These are phyloP conservation scores for Hipposideros larvatus DNA, from an alignment of 2,797 vertebrate species.

Conservation along the genomic window DNA sequence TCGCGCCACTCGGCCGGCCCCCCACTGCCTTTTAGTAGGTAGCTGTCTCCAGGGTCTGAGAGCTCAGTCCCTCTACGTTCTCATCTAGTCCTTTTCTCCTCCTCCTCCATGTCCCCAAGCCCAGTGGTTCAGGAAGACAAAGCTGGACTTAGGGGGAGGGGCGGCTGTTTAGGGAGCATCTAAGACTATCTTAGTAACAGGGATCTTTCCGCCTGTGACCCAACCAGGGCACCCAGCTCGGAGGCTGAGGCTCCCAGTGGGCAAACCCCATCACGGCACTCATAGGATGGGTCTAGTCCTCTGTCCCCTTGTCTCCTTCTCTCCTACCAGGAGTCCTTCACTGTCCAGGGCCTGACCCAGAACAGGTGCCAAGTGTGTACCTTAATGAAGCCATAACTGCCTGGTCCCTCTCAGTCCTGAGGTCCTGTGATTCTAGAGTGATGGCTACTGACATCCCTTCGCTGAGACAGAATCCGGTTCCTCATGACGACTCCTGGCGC, in stretches of 20 bases:
- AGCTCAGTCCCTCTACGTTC: not conserved
- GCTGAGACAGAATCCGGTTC: not conserved
- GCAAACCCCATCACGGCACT: not conserved
- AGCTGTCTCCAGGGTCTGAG: not conserved
- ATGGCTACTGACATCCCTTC: not conserved
- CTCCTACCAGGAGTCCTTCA: not conserved
- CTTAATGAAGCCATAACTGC: not conserved
- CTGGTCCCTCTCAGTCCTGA: not conserved
- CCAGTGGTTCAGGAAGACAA: not conserved
- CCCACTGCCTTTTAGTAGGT: no score
- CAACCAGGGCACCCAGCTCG: not conserved
- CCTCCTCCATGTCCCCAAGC: not conserved
- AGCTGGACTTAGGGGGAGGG: not conserved
- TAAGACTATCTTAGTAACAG: not conserved
- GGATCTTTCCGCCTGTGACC: not conserved
- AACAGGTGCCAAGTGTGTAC: not conserved
- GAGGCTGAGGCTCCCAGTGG: not conserved
- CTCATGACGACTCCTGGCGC: not conserved
- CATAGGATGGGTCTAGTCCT: accelerated
- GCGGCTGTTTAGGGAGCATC: no score
- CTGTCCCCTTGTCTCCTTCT: not conserved
- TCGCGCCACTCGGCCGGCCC: no score
- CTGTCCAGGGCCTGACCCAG: not conserved
- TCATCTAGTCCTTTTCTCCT: not conserved
- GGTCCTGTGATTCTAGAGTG: not conserved